Conservation (phyloP, 2,888 invertebrate species). For the Drosophila koepferae region DNA sequence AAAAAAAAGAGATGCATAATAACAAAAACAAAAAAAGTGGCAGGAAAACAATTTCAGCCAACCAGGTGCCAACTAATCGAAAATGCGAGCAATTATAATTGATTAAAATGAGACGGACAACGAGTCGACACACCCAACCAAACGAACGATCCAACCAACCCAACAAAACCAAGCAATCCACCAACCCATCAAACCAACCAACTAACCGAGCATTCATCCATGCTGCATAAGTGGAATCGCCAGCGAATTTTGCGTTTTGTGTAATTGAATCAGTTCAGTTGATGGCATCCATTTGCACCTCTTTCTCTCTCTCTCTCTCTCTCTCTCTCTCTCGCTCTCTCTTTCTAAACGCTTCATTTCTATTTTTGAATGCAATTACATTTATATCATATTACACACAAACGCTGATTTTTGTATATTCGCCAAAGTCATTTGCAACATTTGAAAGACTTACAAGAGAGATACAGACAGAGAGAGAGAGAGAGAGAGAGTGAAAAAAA, state of each 20-base stretch:
- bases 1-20: background rate
- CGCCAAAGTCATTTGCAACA: conserved; percentile 16
- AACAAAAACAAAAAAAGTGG: conserved; percentile 17
- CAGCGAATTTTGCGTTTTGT: conserved; percentile 11
- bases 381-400: conserved; percentile 23
- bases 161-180: background rate
- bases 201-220: conserved; percentile 13
- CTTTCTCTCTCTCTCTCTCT: background rate
- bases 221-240: conserved; percentile 16
- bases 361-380: conserved; percentile 35
- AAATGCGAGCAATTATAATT: conserved; percentile 78
- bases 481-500: background rate
- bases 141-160: background rate
- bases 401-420: background rate
- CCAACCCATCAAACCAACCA: background rate
- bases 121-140: conserved; percentile 1
- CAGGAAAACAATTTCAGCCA: conserved; percentile 59
- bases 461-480: too few species aligned
- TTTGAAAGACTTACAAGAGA: background rate
- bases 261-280: conserved; percentile 38
- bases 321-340: background rate
- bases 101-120: conserved; percentile 66
- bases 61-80: conserved; percentile 78
- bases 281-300: conserved; percentile 7
- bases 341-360: conserved; percentile 18